Conservation (phyloP, 2,113 vertebrate species). For the Laticauda colubrina region DNA sequence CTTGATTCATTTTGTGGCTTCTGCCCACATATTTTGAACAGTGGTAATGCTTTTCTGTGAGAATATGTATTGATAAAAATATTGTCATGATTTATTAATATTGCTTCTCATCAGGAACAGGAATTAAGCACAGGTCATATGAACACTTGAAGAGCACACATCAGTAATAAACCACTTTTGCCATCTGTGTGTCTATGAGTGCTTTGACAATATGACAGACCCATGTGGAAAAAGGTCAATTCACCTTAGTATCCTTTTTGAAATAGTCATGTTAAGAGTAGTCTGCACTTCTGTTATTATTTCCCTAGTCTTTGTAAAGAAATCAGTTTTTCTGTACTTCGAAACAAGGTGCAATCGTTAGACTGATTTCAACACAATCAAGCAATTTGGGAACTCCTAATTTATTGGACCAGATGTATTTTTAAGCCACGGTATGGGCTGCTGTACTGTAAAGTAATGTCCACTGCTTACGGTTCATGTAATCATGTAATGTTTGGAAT, state of each 20-base stretch:
- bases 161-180: not conserved
- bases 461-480: not conserved
- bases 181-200: too few species aligned
- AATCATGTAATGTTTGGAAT: not conserved
- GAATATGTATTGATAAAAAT: not conserved
- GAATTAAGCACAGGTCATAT: not conserved
- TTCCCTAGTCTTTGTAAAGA: not conserved
- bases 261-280: not conserved
- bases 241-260: not conserved
- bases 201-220: not conserved
- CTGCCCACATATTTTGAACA: not conserved
- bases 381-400: not conserved
- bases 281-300: not conserved
- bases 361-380: not conserved
- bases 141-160: not conserved
- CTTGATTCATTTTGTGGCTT: not conserved
- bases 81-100: not conserved
- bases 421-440: not conserved
- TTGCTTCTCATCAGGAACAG: not conserved
- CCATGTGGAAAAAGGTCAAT: not conserved
- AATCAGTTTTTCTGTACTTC: not conserved
- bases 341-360: not conserved
- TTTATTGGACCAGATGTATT: not conserved
- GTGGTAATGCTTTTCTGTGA: not conserved
- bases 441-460: not conserved